Evolutionary conservation across 2,797 vertebrate genomes (phyloP).

Genomic region (Neosilurus hyrtlii): DNA sequence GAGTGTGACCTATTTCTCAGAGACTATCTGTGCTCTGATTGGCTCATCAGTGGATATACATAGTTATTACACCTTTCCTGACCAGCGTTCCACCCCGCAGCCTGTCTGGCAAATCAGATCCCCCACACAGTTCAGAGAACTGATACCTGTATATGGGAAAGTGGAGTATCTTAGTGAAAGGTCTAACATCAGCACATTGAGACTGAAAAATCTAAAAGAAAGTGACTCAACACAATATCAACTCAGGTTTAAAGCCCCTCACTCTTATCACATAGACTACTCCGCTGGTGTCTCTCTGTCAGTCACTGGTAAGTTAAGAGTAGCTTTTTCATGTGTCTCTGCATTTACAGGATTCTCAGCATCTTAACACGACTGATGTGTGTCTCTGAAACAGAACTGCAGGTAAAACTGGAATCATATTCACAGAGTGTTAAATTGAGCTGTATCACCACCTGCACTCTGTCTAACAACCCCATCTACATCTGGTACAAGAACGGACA

Average conservation of each 20-base stretch:
- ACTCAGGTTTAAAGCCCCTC: background rate
- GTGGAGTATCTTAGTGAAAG: slow-evolving; percentile 10
- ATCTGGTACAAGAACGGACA: slow-evolving; percentile 41
- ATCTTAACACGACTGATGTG: background rate
- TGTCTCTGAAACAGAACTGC: slow-evolving; percentile 15
- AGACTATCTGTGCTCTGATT: slow-evolving; percentile 48
- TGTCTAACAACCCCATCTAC: slow-evolving; percentile 12
- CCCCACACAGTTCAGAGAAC: background rate
- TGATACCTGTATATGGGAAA: background rate
- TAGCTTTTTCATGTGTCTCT: background rate
- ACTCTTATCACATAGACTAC: rapidly evolving
- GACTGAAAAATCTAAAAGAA: slow-evolving; percentile 41
- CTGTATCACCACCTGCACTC: slow-evolving; percentile 34
- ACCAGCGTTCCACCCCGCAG: background rate
- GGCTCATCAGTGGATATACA: rapidly evolving
- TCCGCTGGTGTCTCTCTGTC: slow-evolving; percentile 48
- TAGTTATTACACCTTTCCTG: slow-evolving; percentile 26
- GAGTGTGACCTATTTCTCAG: slow-evolving; percentile 45
- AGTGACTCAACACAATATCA: slow-evolving; percentile 39
- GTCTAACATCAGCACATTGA: slow-evolving; percentile 24
- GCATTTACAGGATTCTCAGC: background rate
- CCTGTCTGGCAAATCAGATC: slow-evolving; percentile 9
- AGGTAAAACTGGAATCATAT: slow-evolving; percentile 17
- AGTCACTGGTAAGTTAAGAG: slow-evolving; percentile 54
- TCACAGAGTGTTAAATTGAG: background rate